These are phyloP conservation scores for Tigriopus japonicus DNA, from an alignment of 1,140 invertebrate genomes.

Conservation along the genomic window DNA sequence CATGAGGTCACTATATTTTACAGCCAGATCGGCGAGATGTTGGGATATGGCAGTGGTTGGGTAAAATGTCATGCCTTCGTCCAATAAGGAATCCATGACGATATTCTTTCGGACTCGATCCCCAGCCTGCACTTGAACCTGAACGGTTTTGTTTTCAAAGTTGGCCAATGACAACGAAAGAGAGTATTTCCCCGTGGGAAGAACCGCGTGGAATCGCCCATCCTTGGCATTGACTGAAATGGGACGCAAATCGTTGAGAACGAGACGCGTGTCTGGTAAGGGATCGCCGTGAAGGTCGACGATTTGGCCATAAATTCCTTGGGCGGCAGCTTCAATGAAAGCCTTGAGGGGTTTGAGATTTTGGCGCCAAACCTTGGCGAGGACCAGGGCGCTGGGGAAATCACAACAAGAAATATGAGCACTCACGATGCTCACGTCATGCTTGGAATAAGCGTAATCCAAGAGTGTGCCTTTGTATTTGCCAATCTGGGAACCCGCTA, in stretches of 20 bases:
- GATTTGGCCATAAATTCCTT: slow-evolving; percentile 23
- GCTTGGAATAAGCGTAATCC: slow-evolving; percentile 25
- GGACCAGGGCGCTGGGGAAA: slow-evolving; percentile 40
- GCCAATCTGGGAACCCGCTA: slow-evolving; percentile 23
- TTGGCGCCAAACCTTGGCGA: slow-evolving; percentile 51
- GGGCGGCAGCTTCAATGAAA: slow-evolving; percentile 30
- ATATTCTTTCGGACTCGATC: neutral
- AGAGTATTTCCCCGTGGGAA: neutral
- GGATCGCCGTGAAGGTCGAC: neutral
- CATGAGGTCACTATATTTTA: neutral
- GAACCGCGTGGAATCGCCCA: neutral
- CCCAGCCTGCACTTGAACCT: neutral
- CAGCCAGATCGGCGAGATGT: no score
- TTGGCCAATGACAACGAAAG: neutral
- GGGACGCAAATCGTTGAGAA: neutral
- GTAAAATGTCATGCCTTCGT: neutral
- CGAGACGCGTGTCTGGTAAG: neutral
- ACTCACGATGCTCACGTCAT: slow-evolving; percentile 25
- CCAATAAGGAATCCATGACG: neutral
- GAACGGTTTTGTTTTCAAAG: neutral
- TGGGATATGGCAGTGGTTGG: neutral
- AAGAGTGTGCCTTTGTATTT: slow-evolving; percentile 22
- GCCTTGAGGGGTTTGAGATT: slow-evolving; percentile 46
- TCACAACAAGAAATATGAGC: slow-evolving; percentile 49
- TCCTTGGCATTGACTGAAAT: neutral